phyloP scores from a whole-genome alignment of 2,797 vertebrate species.

The Sciurus carolinensis region DNA sequence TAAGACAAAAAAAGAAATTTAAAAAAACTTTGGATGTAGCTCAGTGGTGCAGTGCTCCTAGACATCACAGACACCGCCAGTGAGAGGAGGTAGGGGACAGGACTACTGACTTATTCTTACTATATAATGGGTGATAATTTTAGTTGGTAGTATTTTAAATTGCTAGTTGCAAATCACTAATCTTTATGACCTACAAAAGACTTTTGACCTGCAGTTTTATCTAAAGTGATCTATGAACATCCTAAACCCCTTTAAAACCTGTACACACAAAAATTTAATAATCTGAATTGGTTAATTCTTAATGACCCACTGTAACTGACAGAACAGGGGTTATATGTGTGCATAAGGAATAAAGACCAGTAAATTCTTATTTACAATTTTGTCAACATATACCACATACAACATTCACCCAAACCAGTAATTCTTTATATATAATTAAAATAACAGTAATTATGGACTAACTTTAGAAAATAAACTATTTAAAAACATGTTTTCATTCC shows the following conservation, averaged over 20 bases:
- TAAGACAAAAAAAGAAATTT: no score
- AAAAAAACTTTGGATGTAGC: background rate
- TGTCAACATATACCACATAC: background rate
- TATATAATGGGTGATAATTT: background rate
- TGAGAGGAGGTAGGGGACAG: no score
- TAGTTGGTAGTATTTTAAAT: background rate
- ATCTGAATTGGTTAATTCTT: background rate
- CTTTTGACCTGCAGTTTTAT: background rate
- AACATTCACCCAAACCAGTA: background rate
- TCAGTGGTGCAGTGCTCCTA: background rate
- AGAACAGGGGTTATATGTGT: background rate
- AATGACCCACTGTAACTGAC: background rate
- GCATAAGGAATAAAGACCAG: conserved; percentile 12
- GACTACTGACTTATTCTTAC: background rate
- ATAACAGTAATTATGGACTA: conserved; percentile 46
- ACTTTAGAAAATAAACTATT: conserved; percentile 69
- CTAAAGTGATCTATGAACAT: conserved; percentile 26
- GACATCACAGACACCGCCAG: no score
- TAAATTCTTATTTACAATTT: background rate
- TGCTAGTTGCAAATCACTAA: background rate
- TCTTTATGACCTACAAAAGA: background rate
- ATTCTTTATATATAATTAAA: conserved; percentile 51
- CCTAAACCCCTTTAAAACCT: background rate
- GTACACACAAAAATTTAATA: background rate
- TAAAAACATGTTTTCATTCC: conserved; percentile 49